Percentiles rank a stretch among this genome's conserved stretches.
Conservation (phyloP, 2,113 vertebrate species). For the Butastur rufipennis region DNA sequence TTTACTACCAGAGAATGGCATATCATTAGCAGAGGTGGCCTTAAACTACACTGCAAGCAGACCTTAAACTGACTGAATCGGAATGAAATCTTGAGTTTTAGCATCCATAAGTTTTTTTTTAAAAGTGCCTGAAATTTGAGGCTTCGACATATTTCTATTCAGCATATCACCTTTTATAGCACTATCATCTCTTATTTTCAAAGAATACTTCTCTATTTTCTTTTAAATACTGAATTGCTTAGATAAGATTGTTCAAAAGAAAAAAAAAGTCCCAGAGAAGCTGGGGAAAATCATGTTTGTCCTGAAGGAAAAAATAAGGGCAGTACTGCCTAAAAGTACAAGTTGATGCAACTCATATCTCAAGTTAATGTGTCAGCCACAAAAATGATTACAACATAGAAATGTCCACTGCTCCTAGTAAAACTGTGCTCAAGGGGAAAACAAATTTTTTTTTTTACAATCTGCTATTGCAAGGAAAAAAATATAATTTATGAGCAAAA, state of each 20-base stretch:
- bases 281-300: background rate
- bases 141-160: background rate
- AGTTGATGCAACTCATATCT: background rate
- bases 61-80: background rate
- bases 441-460: background rate
- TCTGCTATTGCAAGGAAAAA: background rate
- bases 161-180: background rate
- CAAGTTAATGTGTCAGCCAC: background rate
- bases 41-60: background rate
- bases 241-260: background rate
- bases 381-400: background rate
- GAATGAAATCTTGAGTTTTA: background rate
- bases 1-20: background rate
- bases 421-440: background rate
- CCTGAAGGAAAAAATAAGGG: background rate
- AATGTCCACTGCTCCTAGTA: background rate
- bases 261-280: background rate
- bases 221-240: background rate
- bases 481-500: background rate
- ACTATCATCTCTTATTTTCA: background rate
- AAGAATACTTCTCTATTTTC: background rate
- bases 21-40: background rate
- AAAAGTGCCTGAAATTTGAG: background rate
- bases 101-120: background rate
- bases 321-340: background rate